Percentiles rank a stretch among this genome's conserved stretches.
phyloP scores from a whole-genome alignment of 2,888 invertebrate genomes.

The Lomographa bimaculata region DNA sequence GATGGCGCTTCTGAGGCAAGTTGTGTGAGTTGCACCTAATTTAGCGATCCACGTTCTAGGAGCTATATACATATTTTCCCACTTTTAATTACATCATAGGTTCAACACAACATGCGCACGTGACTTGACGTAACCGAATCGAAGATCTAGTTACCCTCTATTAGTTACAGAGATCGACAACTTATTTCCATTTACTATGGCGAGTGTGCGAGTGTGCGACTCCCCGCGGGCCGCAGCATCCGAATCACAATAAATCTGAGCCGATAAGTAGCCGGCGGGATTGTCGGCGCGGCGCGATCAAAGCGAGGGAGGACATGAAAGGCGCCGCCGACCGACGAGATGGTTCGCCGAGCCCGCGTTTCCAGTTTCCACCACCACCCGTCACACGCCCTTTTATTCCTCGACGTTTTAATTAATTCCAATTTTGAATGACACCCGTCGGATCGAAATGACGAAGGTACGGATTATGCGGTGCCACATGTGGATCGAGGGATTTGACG shows the following conservation, averaged over 20 bases:
- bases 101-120: too few relatives aligned
- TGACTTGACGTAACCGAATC: too few relatives aligned
- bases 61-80: too few relatives aligned
- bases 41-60: too few relatives aligned
- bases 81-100: too few relatives aligned
- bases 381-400: slow-evolving; percentile 51
- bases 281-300: slow-evolving; percentile 80
- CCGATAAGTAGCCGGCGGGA: slow-evolving; percentile 81
- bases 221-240: slow-evolving; percentile 69
- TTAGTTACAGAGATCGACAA: too few relatives aligned
- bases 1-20: too few relatives aligned
- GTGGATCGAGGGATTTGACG: slow-evolving; percentile 27
- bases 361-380: slow-evolving; percentile 54
- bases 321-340: slow-evolving; percentile 54
- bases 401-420: slow-evolving; percentile 72
- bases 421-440: slow-evolving; percentile 58
- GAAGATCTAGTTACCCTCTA: too few relatives aligned
- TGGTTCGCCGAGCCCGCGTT: slow-evolving; percentile 45
- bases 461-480: slow-evolving; percentile 14
- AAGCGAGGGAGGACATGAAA: slow-evolving; percentile 77
- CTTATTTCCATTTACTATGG: too few relatives aligned
- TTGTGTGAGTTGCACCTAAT: too few relatives aligned
- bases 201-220: slow-evolving; percentile 52
- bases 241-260: slow-evolving; percentile 82
- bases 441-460: slow-evolving; percentile 60